Evolutionary conservation across 1,140 invertebrate species (phyloP).

Genomic region (Caenorhabditis brenneri): DNA sequence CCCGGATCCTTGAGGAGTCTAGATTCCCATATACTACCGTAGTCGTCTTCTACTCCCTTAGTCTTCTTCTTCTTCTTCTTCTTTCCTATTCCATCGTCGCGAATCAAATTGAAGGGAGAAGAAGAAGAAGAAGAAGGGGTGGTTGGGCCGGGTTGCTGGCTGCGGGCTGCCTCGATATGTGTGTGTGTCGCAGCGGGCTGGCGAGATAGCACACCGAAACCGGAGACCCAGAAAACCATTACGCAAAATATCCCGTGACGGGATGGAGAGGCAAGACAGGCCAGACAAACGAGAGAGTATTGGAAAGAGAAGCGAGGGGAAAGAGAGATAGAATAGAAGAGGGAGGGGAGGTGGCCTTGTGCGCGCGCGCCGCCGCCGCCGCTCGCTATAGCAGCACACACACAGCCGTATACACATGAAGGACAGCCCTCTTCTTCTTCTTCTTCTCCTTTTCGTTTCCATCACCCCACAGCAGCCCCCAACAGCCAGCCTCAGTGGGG

Average conservation of each 20-base stretch:
- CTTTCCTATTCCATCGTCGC: neutral
- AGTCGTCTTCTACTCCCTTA: neutral
- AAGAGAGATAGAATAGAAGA: neutral
- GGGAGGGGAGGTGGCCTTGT: conserved; percentile 13
- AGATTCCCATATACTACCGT: too few species aligned
- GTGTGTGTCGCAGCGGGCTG: too few species aligned
- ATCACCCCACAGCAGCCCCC: too few species aligned
- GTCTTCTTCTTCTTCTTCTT: too few species aligned
- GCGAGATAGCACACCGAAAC: too few species aligned
- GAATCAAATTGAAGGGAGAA: conserved; percentile 39
- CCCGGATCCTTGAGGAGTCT: too few species aligned
- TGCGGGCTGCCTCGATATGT: neutral
- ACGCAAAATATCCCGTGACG: neutral
- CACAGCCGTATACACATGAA: conserved; percentile 27
- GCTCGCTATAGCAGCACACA: conserved; percentile 12
- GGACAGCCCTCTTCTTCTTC: neutral
- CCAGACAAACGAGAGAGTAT: too few species aligned
- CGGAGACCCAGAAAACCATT: neutral
- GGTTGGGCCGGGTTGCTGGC: conserved; percentile 31
- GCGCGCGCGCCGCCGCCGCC: conserved; percentile 30
- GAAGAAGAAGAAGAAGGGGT: conserved; percentile 2
- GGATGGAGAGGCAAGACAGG: too few species aligned
- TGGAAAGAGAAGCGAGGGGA: neutral
- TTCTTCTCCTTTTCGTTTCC: neutral
- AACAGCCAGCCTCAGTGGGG: neutral